Evolutionary conservation across 2,797 vertebrate genomes (phyloP).

Genomic region (Champsocephalus gunnari): DNA sequence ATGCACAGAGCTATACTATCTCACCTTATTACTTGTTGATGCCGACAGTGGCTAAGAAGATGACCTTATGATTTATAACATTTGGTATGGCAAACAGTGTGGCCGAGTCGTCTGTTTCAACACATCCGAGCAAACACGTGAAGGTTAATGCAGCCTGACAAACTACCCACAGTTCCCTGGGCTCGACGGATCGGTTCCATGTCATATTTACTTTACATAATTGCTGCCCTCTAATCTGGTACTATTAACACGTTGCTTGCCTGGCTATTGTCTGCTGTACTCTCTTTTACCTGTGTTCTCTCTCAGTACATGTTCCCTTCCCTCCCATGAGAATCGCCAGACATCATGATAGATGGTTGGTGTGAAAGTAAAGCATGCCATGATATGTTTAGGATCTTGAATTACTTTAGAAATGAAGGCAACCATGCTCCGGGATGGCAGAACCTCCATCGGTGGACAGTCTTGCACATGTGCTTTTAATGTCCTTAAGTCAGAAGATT

Average conservation of each 20-base stretch:
- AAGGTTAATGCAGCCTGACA: conserved; percentile 86
- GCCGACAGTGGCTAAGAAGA: conserved; percentile 47
- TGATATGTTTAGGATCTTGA: conserved; percentile 34
- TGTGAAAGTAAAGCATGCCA: conserved; percentile 50
- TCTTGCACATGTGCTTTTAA: conserved; percentile 32
- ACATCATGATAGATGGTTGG: conserved; percentile 71
- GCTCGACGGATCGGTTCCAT: conserved; percentile 73
- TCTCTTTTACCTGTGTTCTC: conserved; percentile 63
- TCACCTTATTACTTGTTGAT: conserved; percentile 62
- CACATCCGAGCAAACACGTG: conserved; percentile 81
- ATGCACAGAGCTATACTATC: conserved; percentile 42
- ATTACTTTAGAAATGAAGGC: conserved; percentile 39
- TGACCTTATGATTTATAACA: conserved; percentile 77
- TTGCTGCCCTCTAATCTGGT: conserved; percentile 81
- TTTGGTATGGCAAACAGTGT: conserved; percentile 72
- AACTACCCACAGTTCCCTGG: conserved; percentile 77
- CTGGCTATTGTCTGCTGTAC: conserved; percentile 60
- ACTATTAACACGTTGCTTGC: conserved; percentile 72
- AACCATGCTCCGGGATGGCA: background rate
- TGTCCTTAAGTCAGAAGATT: conserved; percentile 57
- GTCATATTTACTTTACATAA: conserved; percentile 84
- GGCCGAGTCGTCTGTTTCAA: conserved; percentile 73
- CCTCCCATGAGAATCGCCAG: conserved; percentile 56
- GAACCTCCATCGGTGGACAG: conserved; percentile 18
- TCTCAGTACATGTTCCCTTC: conserved; percentile 44